Conservation (phyloP, 1,140 invertebrate genomes). For the Hylaeus anthracinus region DNA sequence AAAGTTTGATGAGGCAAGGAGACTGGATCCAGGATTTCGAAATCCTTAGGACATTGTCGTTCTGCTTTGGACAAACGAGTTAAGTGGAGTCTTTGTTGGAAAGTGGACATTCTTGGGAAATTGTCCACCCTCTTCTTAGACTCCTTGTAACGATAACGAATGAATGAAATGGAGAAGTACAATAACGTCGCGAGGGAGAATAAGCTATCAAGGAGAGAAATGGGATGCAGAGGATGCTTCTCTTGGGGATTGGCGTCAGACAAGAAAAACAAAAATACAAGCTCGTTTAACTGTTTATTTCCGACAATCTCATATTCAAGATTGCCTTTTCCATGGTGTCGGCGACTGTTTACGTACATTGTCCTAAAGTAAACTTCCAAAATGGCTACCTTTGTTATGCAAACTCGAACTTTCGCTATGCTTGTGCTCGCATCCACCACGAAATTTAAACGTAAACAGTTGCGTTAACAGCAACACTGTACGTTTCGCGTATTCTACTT, state of each 20-base stretch:
- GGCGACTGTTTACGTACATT: not conserved
- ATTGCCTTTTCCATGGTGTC: not conserved
- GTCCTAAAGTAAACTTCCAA: not conserved
- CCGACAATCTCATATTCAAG: not conserved
- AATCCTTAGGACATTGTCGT: not conserved
- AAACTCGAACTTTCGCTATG: too few relatives aligned
- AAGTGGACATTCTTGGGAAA: not conserved
- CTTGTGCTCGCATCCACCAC: too few relatives aligned
- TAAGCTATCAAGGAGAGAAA: not conserved
- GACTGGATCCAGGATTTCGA: not conserved
- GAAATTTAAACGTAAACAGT: too few relatives aligned
- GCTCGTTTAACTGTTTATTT: not conserved
- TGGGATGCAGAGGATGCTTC: not conserved
- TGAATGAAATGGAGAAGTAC: not conserved
- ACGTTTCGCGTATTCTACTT: too few relatives aligned
- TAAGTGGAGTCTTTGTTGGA: not conserved
- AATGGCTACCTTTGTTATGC: too few relatives aligned
- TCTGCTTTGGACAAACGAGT: not conserved
- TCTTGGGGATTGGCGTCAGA: not conserved
- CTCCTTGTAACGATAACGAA: not conserved
- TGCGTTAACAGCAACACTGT: too few relatives aligned
- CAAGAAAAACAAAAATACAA: not conserved
- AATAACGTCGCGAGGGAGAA: not conserved
- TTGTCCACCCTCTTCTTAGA: not conserved
- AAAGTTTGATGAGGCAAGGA: not conserved